Percentiles rank a stretch among this genome's conserved stretches.
Conservation (phyloP, 1,140 invertebrate genomes). For the Leptonema lineaticorne region DNA sequence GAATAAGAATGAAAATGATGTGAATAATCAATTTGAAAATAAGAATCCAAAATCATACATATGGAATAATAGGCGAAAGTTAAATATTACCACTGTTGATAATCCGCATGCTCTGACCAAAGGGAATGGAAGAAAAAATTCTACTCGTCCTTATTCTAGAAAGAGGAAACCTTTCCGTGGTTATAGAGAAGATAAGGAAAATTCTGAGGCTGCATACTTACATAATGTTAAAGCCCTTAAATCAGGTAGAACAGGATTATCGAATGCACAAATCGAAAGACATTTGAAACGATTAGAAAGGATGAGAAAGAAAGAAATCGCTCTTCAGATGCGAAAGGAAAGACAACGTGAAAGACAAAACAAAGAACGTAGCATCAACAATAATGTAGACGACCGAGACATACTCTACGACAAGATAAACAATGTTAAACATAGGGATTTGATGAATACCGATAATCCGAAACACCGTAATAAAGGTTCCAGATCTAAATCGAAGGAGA, state of each 20-base stretch:
- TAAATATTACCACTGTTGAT: neutral
- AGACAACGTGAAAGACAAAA: conserved; percentile 40
- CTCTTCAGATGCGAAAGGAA: conserved; percentile 30
- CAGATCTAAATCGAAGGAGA: neutral
- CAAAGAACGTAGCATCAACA: conserved; percentile 19
- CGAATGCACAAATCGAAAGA: conserved; percentile 48
- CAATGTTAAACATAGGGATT: neutral
- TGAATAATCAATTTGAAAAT: neutral
- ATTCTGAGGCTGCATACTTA: conserved; percentile 51
- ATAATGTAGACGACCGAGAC: conserved; percentile 2
- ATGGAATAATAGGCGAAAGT: neutral
- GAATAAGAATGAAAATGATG: neutral
- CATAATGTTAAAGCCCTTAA: conserved; percentile 50
- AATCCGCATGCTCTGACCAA: conserved; percentile 18
- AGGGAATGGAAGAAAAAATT: conserved; percentile 22
- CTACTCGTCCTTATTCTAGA: neutral
- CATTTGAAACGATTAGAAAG: conserved; percentile 49
- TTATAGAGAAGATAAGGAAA: conserved; percentile 49
- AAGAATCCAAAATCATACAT: conserved; percentile 20
- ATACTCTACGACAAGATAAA: neutral
- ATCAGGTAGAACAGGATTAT: conserved; percentile 51
- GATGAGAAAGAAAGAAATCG: conserved; percentile 49
- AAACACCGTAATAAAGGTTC: neutral
- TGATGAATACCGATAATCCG: conserved; percentile 42
- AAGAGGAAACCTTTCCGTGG: conserved; percentile 34